These are phyloP conservation scores for Agapostemon virescens DNA, from an alignment of 2,888 invertebrate species.

Conservation along the genomic window DNA sequence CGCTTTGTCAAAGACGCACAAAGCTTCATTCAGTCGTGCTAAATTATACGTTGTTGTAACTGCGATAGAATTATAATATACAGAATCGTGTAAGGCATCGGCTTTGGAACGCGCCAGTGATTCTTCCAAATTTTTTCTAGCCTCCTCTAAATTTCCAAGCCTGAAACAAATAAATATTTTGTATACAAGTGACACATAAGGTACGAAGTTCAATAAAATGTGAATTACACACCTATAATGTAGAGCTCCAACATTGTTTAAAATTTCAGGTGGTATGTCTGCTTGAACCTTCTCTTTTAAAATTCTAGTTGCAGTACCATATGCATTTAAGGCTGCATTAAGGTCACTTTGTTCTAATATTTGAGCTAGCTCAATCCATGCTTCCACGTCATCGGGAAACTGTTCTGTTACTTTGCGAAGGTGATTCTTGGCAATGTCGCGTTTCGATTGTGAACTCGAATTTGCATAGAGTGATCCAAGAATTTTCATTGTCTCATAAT, in stretches of 20 bases:
- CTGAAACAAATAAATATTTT: constrained; percentile 79
- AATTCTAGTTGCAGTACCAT: constrained; percentile 95
- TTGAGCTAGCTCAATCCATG: constrained; percentile 99
- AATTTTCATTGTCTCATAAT: constrained; percentile 99
- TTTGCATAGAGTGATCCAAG: constrained; percentile 97
- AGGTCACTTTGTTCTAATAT: constrained; percentile 97
- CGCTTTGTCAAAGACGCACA: constrained; percentile 95
- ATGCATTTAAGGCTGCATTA: constrained; percentile 91
- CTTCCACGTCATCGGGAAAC: constrained; percentile 98
- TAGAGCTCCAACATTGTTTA: constrained; percentile 97
- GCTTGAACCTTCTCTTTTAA: constrained; percentile 95
- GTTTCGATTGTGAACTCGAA: constrained; percentile 92
- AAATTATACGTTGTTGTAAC: constrained; percentile 98
- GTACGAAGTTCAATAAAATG: not conserved
- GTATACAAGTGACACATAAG: not conserved
- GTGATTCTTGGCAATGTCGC: constrained; percentile 96
- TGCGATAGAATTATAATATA: constrained; percentile 97
- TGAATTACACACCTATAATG: constrained; percentile 85
- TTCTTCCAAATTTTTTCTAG: constrained; percentile 91
- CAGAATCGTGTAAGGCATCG: constrained; percentile 93
- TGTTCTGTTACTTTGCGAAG: constrained; percentile 97
- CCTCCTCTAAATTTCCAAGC: constrained; percentile 91
- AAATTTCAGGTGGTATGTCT: constrained; percentile 97
- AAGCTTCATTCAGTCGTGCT: constrained; percentile 95
- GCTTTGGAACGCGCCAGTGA: constrained; percentile 91